These are phyloP conservation scores for Drosophila rhopaloa DNA, from an alignment of 1,140 invertebrate genomes.

Conservation along the genomic window DNA sequence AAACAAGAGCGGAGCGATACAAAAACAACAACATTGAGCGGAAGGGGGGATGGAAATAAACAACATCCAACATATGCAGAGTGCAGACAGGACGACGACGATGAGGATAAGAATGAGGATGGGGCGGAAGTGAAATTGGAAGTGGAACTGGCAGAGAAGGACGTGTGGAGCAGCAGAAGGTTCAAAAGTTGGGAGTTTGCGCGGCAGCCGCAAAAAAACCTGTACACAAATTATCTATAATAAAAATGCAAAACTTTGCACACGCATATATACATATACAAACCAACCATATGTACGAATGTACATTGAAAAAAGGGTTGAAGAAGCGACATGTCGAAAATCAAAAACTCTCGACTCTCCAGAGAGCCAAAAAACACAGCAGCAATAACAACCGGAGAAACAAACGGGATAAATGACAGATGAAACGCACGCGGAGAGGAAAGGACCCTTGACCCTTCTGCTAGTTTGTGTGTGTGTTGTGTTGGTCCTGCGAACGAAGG, in stretches of 20 bases:
- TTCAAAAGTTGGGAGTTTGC: constrained; percentile 75
- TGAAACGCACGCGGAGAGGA: constrained; percentile 62
- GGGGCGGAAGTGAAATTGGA: constrained; percentile 4
- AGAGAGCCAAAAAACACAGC: constrained; percentile 58
- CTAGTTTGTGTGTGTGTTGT: constrained; percentile 6
- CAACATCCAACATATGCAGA: constrained; percentile 52
- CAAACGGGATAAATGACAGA: constrained; percentile 64
- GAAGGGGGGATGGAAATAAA: constrained; percentile 22
- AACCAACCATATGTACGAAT: background rate
- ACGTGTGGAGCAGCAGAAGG: constrained; percentile 45
- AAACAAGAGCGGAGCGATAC: constrained; percentile 24
- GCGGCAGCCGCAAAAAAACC: constrained; percentile 77
- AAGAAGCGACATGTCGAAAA: constrained; percentile 76
- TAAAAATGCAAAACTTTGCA: constrained; percentile 80
- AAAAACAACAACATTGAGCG: constrained; percentile 17
- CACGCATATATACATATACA: constrained; percentile 18
- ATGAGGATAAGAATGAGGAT: constrained; percentile 5
- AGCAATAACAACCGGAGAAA: constrained; percentile 42
- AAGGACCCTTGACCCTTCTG: constrained; percentile 13
- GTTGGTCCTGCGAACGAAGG: constrained; percentile 41
- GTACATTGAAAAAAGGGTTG: constrained; percentile 69
- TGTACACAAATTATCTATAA: constrained; percentile 83
- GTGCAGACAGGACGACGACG: constrained; percentile 47
- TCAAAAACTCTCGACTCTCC: constrained; percentile 79
- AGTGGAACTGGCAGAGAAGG: constrained; percentile 8